Conservation (phyloP, 2,888 invertebrate genomes). For the Ennomos fuscantarius region DNA sequence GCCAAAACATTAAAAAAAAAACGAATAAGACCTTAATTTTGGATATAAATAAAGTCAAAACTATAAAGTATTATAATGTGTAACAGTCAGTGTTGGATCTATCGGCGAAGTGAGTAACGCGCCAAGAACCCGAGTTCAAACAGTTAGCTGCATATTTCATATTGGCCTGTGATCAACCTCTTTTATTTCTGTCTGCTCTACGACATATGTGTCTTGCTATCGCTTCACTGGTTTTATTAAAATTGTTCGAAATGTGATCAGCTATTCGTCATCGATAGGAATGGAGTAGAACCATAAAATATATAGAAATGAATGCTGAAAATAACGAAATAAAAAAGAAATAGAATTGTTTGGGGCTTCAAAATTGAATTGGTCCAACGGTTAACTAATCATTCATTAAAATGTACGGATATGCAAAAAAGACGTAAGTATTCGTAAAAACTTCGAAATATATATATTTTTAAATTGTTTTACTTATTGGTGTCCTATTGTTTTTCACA, state of each 20-base stretch:
- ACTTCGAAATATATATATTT: no score
- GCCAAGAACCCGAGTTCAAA: conserved; percentile 55
- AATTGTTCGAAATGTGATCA: conserved; percentile 36
- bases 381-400: no score
- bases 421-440: no score
- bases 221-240: conserved; percentile 47
- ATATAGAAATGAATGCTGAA: no score
- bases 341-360: no score
- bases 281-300: not conserved
- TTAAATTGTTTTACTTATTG: no score
- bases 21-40: not conserved
- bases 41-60: not conserved
- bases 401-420: no score
- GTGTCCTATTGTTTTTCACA: no score
- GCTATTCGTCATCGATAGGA: conserved; percentile 9
- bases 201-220: conserved; percentile 61
- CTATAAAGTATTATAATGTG: conserved; percentile 22
- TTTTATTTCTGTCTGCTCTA: conserved; percentile 73
- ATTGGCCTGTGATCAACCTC: conserved; percentile 51
- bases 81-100: conserved; percentile 40
- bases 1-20: no score
- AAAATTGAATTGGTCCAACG: no score
- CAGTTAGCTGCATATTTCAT: conserved; percentile 72
- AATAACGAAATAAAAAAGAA: no score
- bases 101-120: conserved; percentile 58